A percentile compares a stretch with the other conserved stretches of the same genome.
Evolutionary conservation across 2,888 invertebrate species (phyloP).

Genomic region (Mesorhabditis spiculigera): DNA sequence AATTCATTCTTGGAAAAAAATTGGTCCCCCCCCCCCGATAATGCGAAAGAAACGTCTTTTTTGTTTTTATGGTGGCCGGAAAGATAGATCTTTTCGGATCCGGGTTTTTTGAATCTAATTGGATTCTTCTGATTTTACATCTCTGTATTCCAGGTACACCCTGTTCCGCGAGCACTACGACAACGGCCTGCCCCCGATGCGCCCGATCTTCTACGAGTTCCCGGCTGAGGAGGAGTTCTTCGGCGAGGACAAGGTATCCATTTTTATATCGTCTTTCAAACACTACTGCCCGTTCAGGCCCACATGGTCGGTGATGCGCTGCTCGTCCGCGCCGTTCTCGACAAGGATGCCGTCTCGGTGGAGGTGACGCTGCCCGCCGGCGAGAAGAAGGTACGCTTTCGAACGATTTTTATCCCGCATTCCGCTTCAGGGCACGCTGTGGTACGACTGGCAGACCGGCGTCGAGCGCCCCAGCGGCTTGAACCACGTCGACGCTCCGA

Average conservation of each 20-base stretch:
- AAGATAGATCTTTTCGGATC: no score
- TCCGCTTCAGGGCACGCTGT: conserved; percentile 22
- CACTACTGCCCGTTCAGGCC: conserved; percentile 57
- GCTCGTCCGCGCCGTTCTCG: conserved; percentile 79
- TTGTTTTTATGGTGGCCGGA: background rate
- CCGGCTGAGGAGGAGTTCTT: conserved; percentile 77
- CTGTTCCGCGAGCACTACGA: conserved; percentile 82
- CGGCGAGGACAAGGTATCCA: conserved; percentile 70
- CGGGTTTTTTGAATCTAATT: no score
- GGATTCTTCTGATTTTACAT: background rate
- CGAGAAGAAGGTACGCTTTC: conserved; percentile 19
- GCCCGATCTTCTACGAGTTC: conserved; percentile 85
- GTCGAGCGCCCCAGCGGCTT: conserved; percentile 20
- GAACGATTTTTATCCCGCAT: conserved; percentile 1
- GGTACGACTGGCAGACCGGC: conserved; percentile 41
- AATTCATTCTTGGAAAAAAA: no score
- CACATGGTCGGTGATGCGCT: conserved; percentile 71
- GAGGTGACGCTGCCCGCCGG: conserved; percentile 80
- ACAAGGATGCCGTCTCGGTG: conserved; percentile 73
- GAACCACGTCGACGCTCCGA: conserved; percentile 27
- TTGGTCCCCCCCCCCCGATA: no score
- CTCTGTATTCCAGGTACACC: conserved; percentile 68
- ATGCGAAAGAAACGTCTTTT: background rate
- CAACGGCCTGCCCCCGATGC: conserved; percentile 81
- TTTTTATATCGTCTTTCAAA: conserved; percentile 41